A percentile compares a stretch with the other conserved stretches of the same genome.
phyloP scores from a whole-genome alignment of 2,113 vertebrate genomes.

The Xenotilapia leptura region DNA sequence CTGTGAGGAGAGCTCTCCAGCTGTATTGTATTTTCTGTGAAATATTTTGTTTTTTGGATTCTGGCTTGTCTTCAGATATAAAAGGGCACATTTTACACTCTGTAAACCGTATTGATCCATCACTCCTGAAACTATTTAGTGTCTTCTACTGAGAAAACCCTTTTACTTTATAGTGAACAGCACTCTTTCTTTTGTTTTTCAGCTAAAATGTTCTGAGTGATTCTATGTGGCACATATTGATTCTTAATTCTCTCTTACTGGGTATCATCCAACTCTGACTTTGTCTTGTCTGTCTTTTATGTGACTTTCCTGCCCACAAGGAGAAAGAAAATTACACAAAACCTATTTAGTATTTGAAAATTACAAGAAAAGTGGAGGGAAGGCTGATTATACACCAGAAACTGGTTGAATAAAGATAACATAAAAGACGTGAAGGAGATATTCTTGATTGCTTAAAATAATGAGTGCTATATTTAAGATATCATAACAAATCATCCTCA shows the following conservation, averaged over 20 bases:
- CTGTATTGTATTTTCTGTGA: not conserved
- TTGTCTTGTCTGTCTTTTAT: not conserved
- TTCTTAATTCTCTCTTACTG: slow-evolving; percentile 22
- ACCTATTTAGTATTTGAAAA: not conserved
- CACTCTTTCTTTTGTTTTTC: slow-evolving; percentile 30
- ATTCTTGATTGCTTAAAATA: not conserved
- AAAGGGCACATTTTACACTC: not conserved
- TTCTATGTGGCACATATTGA: slow-evolving; percentile 41
- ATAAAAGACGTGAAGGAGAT: not conserved
- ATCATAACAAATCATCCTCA: not conserved
- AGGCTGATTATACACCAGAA: not conserved
- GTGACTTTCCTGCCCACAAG: not conserved
- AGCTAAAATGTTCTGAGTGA: slow-evolving; percentile 33
- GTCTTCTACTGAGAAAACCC: slow-evolving; percentile 16
- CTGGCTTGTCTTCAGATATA: not conserved
- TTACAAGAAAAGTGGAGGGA: not conserved
- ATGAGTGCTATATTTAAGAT: not conserved
- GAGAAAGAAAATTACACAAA: not conserved
- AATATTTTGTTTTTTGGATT: not conserved
- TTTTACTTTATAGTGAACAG: slow-evolving; percentile 22
- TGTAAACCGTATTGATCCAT: slow-evolving; percentile 24
- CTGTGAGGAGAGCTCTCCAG: not conserved
- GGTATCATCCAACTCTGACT: slow-evolving; percentile 1
- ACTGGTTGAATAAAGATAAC: not conserved
- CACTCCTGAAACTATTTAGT: slow-evolving; percentile 24